Percentiles rank a stretch among this genome's conserved stretches.
These are phyloP conservation scores for Sapajus apella DNA, from an alignment of 2,113 vertebrate species.

Conservation along the genomic window DNA sequence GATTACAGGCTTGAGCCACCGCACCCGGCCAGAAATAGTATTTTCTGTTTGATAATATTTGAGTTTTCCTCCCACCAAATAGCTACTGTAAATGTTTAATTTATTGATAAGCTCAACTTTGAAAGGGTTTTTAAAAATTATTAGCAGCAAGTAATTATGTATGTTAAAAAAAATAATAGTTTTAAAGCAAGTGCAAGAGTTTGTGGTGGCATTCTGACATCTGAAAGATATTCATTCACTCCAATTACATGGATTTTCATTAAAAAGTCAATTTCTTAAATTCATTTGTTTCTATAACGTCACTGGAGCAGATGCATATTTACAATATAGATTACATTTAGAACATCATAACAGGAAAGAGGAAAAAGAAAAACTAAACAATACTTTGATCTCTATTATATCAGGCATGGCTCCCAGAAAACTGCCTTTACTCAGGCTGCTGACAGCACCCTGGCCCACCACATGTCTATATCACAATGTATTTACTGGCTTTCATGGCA, in stretches of 20 bases:
- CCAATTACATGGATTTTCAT: not conserved
- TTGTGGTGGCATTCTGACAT: not conserved
- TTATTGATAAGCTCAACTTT: conserved; percentile 28
- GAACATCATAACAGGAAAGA: not conserved
- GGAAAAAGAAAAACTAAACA: not conserved
- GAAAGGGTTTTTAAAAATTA: not conserved
- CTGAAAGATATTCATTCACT: not conserved
- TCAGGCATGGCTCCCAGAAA: not conserved
- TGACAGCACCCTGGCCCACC: not conserved
- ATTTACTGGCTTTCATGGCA: not conserved
- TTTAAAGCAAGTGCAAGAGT: not conserved
- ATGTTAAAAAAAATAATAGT: not conserved
- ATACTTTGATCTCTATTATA: not conserved
- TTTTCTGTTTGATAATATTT: conserved; percentile 12
- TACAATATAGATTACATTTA: not conserved
- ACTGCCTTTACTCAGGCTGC: not conserved
- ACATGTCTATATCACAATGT: not conserved
- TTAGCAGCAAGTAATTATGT: not conserved
- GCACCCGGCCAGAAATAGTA: no score
- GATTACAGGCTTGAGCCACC: no score
- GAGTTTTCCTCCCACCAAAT: not conserved
- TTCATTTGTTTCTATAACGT: not conserved
- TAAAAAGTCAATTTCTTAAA: conserved; percentile 17
- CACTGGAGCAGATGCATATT: not conserved
- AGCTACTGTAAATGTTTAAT: not conserved